These are phyloP conservation scores for Volucella inanis DNA, from an alignment of 2,888 invertebrate genomes.

Conservation along the genomic window DNA sequence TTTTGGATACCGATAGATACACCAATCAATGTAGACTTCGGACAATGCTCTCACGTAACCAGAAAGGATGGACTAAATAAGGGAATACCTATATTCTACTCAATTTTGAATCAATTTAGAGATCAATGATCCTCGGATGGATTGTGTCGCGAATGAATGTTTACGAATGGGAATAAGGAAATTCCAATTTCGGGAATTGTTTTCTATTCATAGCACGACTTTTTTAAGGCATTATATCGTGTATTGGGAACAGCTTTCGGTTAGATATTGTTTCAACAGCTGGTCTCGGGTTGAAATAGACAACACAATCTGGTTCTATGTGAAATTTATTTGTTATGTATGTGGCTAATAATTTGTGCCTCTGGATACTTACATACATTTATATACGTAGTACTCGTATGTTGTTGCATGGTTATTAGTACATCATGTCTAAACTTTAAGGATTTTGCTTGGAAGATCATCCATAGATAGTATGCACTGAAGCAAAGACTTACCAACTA, in stretches of 20 bases:
- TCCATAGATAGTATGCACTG: no score
- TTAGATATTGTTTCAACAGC: not conserved
- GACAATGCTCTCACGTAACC: conserved; percentile 43
- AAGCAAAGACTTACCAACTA: no score
- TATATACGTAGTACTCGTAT: no score
- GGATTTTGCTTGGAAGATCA: no score
- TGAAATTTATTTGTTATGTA: no score
- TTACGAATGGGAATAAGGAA: conserved; percentile 3
- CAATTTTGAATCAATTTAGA: conserved; percentile 19
- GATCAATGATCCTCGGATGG: conserved; percentile 46
- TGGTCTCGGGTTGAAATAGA: not conserved
- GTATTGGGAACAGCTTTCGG: not conserved
- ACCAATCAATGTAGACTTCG: conserved; percentile 23
- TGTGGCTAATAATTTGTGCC: no score
- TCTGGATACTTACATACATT: no score
- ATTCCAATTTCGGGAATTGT: not conserved
- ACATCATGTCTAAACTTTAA: no score
- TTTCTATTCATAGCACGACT: no score
- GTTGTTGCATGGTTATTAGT: no score
- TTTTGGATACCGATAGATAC: conserved; percentile 37
- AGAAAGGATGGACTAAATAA: conserved; percentile 6
- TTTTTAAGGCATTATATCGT: conserved; percentile 9
- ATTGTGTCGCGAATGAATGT: conserved; percentile 20
- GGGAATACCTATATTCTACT: conserved; percentile 18
- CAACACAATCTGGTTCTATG: no score